Evolutionary conservation across 2,797 vertebrate species (phyloP), one percentile per base, ranked within the genome.

Genomic region (Nothura maculosa): DNA sequence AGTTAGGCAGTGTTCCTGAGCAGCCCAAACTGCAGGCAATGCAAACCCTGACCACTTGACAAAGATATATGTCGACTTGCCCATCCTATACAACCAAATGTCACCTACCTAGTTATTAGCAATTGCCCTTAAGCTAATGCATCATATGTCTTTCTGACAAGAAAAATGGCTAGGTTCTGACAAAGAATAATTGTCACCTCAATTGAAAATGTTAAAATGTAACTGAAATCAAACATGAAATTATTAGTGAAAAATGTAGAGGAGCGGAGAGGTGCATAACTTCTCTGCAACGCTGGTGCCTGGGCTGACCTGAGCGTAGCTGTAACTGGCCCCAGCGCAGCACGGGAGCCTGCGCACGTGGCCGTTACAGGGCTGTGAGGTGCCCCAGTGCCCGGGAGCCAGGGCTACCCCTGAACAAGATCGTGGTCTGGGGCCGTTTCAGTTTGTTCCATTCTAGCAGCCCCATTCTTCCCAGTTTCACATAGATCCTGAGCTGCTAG

Each of bases 81-180:
- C 73, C 85, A 73, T 87, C 86, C 83, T 62, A 1, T 55, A 60
- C 80, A 94, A 90, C 78, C 11, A 15, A 81, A 76, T 67, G 73
- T 75, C 85, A 93, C 80, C 91, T 47, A 38, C 0, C 4, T 28
- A 73, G 77, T 82, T 93, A 92, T 58, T 89, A 90, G 85, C 87
- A 93, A 82, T 88, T 58, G 70, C 92, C 80, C 88, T 93, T 92
- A 96, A 91, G 90, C 74, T 91, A 93, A 96, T 47, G 47, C 36
- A 92, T 93, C 92, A 10, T 90, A 57, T 34, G 43, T 91, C 95
- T 92, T 97, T 86, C 63, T 93, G 81, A 95, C 72, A 90, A 95
- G 84, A 94, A 21, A 82, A 97, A 96, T 58, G 34, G 77, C 55
- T 82, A 60, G 45, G 57, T 90, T 95, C 84, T 90, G 84, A 94